A percentile compares a stretch with the other conserved stretches of the same genome.
phyloP scores from a whole-genome alignment of 1,140 invertebrate genomes.

The Conopomorpha cramerella region DNA sequence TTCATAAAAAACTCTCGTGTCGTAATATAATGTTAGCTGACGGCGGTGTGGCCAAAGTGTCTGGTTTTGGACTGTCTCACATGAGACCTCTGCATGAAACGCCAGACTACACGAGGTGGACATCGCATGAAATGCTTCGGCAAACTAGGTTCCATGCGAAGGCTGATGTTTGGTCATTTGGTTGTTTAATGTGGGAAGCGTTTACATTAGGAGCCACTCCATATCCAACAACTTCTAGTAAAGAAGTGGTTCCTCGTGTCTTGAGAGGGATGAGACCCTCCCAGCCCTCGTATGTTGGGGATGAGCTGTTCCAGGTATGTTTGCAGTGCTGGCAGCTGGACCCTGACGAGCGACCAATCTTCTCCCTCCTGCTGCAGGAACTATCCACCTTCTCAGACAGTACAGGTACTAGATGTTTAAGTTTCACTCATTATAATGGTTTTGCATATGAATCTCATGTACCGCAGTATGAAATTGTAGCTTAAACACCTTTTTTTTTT shows the following conservation, averaged over 20 bases:
- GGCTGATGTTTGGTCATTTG: conserved; percentile 84
- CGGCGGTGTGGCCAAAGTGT: conserved; percentile 69
- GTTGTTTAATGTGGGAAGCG: conserved; percentile 81
- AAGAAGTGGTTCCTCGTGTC: conserved; percentile 72
- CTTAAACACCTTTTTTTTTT: conserved; percentile 11
- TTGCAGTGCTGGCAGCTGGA: conserved; percentile 85
- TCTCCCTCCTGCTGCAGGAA: conserved; percentile 27
- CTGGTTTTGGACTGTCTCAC: conserved; percentile 69
- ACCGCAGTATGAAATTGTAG: conserved; percentile 44
- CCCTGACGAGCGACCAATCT: conserved; percentile 73
- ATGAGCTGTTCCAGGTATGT: conserved; percentile 82
- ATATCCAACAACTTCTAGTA: conserved; percentile 69
- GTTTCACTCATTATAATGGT: conserved; percentile 51
- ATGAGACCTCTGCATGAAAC: conserved; percentile 55
- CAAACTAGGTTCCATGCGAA: conserved; percentile 68
- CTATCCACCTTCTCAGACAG: conserved; percentile 26
- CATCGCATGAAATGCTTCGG: conserved; percentile 74
- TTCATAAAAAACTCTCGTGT: conserved; percentile 74
- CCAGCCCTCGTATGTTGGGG: conserved; percentile 72
- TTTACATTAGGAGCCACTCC: conserved; percentile 82
- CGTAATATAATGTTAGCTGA: conserved; percentile 69
- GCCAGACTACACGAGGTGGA: conserved; percentile 76
- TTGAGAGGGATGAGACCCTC: conserved; percentile 70
- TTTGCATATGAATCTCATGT: conserved; percentile 49
- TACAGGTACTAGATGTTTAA: conserved; percentile 32